Percentiles rank a stretch among this genome's conserved stretches.
Conservation (phyloP, 2,797 vertebrate genomes). For the Vultur gryphus region DNA sequence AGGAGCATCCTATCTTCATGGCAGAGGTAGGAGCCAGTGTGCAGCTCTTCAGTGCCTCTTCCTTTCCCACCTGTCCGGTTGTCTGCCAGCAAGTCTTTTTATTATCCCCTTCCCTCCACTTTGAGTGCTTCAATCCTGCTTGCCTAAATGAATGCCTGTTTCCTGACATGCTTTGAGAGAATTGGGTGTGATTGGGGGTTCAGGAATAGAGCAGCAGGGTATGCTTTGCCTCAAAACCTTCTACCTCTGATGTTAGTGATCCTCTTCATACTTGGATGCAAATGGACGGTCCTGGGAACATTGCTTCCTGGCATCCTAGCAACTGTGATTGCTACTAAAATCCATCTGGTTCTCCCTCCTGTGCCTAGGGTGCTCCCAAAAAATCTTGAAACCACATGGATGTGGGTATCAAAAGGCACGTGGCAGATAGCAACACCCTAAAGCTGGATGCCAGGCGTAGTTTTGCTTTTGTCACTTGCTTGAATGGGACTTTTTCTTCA, state of each 20-base stretch:
- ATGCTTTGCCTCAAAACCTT: neutral
- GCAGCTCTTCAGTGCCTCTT: neutral
- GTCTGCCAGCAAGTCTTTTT: neutral
- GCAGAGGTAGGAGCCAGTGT: neutral
- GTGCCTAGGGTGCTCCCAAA: neutral
- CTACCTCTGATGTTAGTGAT: neutral
- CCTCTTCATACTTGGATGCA: neutral
- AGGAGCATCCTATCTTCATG: neutral
- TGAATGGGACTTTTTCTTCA: neutral
- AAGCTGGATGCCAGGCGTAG: rapidly evolving
- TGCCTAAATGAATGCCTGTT: neutral
- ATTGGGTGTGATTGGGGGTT: neutral
- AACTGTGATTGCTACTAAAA: neutral
- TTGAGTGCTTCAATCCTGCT: rapidly evolving
- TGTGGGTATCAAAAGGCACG: neutral
- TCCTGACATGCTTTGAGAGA: neutral
- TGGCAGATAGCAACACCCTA: neutral
- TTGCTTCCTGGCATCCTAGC: neutral
- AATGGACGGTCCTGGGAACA: neutral
- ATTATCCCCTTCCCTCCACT: neutral
- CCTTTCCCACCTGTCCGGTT: neutral
- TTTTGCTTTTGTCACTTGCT: neutral
- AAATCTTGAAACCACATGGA: neutral
- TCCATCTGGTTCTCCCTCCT: neutral
- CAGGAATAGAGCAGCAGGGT: rapidly evolving